These are phyloP conservation scores for Neopelma chrysocephalum DNA, from an alignment of 2,797 vertebrate species.

Conservation along the genomic window DNA sequence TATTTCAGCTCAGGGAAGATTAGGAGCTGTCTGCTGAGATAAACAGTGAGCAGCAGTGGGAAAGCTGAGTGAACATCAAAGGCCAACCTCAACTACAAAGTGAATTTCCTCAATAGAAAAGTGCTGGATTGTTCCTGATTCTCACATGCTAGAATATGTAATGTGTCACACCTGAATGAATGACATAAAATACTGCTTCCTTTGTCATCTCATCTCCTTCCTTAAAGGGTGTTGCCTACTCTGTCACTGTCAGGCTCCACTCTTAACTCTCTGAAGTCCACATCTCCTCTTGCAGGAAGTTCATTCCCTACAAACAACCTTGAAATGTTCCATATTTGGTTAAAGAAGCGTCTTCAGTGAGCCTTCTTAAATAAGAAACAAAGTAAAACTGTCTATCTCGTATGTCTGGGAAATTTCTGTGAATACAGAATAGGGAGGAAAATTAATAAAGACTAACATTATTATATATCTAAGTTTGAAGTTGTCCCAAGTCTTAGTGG, in stretches of 20 bases:
- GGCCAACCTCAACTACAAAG: not conserved
- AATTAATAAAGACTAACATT: not conserved
- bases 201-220: not conserved
- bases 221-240: not conserved
- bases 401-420: not conserved
- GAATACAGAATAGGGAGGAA: not conserved
- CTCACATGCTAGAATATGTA: not conserved
- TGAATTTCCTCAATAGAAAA: not conserved
- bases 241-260: not conserved
- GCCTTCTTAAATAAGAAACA: not conserved
- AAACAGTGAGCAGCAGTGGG: not conserved
- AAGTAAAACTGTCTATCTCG: not conserved
- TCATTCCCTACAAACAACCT: not conserved
- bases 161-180: not conserved
- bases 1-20: not conserved
- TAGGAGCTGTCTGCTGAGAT: not conserved
- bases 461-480: not conserved
- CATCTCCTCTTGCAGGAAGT: not conserved
- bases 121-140: not conserved
- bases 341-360: not conserved
- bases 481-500: not conserved
- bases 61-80: not conserved
- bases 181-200: not conserved
- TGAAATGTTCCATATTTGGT: not conserved
- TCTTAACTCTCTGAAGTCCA: not conserved